These are phyloP conservation scores for Suillia variegata DNA, from an alignment of 2,888 invertebrate genomes.

Conservation along the genomic window DNA sequence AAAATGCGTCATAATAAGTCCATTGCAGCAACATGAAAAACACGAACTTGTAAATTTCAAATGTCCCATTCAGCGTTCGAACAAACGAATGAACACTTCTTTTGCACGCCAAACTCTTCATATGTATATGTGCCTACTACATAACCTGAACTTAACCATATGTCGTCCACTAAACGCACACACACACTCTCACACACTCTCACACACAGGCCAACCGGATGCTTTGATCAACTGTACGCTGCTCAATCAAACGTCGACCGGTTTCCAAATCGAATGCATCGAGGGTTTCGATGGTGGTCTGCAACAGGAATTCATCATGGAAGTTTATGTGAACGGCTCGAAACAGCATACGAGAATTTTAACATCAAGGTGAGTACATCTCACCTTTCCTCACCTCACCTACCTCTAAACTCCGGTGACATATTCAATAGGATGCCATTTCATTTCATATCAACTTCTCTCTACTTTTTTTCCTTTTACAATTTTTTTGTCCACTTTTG, in stretches of 20 bases:
- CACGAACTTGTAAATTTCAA: no score
- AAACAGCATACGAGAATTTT: slow-evolving; percentile 59
- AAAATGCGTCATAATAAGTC: no score
- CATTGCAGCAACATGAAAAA: no score
- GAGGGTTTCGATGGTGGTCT: slow-evolving; percentile 80
- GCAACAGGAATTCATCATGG: slow-evolving; percentile 75
- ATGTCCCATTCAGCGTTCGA: no score
- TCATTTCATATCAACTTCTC: slow-evolving; percentile 13
- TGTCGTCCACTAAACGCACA: no score
- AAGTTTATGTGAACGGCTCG: slow-evolving; percentile 67
- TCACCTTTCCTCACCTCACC: no score
- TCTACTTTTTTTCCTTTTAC: slow-evolving; percentile 12
- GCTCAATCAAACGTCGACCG: slow-evolving; percentile 74
- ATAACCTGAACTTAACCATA: no score
- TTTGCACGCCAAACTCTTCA: no score
- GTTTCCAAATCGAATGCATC: slow-evolving; percentile 73
- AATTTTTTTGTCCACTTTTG: slow-evolving; percentile 35
- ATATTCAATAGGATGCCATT: background rate
- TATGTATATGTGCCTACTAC: no score
- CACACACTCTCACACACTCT: no score
- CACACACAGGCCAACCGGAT: slow-evolving; percentile 69
- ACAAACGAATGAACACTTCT: no score
- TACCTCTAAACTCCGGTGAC: background rate
- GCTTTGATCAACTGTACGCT: slow-evolving; percentile 74
- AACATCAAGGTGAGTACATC: slow-evolving; percentile 58